Percentiles rank a stretch among this genome's conserved stretches.
These are phyloP conservation scores for Dendropsophus ebraccatus DNA, from an alignment of 2,113 vertebrate species.

Conservation along the genomic window DNA sequence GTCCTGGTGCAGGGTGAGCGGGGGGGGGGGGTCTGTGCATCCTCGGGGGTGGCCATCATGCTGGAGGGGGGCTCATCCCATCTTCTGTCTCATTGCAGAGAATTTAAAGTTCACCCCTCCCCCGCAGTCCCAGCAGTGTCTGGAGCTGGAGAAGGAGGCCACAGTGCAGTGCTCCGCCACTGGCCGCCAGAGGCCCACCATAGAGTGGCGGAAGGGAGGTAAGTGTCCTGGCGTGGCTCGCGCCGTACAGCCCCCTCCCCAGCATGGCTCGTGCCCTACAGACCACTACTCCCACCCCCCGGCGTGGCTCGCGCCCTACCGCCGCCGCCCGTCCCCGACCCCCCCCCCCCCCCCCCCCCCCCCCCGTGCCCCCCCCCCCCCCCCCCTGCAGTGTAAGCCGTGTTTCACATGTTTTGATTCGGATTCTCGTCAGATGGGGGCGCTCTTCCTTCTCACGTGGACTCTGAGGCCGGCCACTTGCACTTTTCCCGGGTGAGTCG, in stretches of 20 bases:
- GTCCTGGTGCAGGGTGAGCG: conserved; percentile 86
- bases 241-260: too few relatives aligned
- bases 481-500: conserved; percentile 88
- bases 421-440: conserved; percentile 84
- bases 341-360: too few relatives aligned
- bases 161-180: conserved; percentile 90
- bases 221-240: too few relatives aligned
- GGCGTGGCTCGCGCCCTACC: too few relatives aligned
- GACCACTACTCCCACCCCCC: too few relatives aligned
- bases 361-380: too few relatives aligned
- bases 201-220: conserved; percentile 94
- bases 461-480: conserved; percentile 82
- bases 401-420: too few relatives aligned
- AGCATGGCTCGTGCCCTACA: too few relatives aligned
- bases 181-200: conserved; percentile 84
- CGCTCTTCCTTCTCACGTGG: conserved; percentile 80
- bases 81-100: conserved; percentile 74
- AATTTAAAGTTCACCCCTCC: conserved; percentile 95
- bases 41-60: not conserved
- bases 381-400: too few relatives aligned
- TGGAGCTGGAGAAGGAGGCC: conserved; percentile 90
- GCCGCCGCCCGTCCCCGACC: too few relatives aligned
- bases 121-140: conserved; percentile 88
- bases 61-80: not conserved
- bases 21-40: not conserved